These are phyloP conservation scores for Drosophila funebris DNA, from an alignment of 1,140 invertebrate genomes.

Conservation along the genomic window DNA sequence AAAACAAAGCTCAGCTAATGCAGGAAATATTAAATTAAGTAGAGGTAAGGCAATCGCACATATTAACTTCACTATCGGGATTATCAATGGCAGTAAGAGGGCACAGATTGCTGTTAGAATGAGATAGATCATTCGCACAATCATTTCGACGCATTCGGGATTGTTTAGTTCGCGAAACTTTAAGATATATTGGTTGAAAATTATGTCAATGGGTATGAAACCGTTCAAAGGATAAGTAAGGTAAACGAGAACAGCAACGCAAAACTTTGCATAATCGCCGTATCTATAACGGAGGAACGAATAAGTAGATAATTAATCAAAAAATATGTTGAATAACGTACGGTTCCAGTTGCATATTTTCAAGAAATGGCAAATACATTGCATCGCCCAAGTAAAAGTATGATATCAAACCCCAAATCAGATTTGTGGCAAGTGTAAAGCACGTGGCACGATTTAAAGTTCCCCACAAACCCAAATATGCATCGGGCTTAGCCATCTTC, in stretches of 20 bases:
- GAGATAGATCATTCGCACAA: not conserved
- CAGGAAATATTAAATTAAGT: not conserved
- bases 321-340: not conserved
- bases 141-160: not conserved
- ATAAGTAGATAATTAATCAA: not conserved
- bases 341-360: not conserved
- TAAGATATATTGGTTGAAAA: not conserved
- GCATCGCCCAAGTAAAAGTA: not conserved
- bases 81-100: not conserved
- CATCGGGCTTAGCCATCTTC: not conserved
- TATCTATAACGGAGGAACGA: not conserved
- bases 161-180: not conserved
- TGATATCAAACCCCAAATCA: not conserved
- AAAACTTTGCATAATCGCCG: not conserved
- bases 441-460: not conserved
- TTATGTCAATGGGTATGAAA: not conserved
- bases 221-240: conserved; percentile 3
- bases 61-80: not conserved
- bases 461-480: not conserved
- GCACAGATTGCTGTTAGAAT: not conserved
- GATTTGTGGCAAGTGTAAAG: not conserved
- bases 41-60: not conserved
- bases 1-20: not conserved
- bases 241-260: not conserved
- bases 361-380: not conserved